phyloP scores from a whole-genome alignment of 2,113 vertebrate species.

The Elanoides forficatus region DNA sequence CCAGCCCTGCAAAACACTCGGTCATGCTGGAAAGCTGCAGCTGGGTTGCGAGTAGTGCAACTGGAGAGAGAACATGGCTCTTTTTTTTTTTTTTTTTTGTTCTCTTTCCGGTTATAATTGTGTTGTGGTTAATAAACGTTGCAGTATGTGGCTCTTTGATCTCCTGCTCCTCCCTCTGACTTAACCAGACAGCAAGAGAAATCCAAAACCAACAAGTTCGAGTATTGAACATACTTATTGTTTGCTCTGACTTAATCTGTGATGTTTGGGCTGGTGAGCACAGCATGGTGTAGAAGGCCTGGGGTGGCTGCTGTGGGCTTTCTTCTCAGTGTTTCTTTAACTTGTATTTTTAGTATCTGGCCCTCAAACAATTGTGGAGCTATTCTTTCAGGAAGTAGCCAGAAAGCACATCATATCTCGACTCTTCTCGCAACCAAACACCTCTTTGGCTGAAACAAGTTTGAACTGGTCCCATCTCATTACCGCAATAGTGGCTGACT shows the following conservation, averaged over 20 bases:
- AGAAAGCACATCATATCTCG: constrained; percentile 84
- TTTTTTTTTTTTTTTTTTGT: neutral
- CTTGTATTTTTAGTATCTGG: constrained; percentile 67
- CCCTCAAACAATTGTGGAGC: constrained; percentile 89
- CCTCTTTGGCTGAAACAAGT: constrained; percentile 59
- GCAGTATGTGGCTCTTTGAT: neutral
- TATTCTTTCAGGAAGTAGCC: constrained; percentile 90
- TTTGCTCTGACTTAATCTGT: neutral
- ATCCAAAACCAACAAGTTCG: neutral
- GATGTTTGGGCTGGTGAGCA: neutral
- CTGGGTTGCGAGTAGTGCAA: neutral
- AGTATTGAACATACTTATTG: neutral
- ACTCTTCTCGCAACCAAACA: constrained; percentile 79
- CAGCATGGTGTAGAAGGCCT: neutral
- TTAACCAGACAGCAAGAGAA: neutral
- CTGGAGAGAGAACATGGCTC: neutral
- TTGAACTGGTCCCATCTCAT: constrained; percentile 87
- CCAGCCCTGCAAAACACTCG: neutral
- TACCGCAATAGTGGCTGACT: constrained; percentile 78
- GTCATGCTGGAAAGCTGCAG: neutral
- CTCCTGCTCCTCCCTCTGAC: constrained; percentile 21
- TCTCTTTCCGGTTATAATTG: neutral
- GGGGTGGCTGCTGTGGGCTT: neutral
- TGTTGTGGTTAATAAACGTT: neutral
- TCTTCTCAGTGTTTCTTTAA: neutral